Percentiles rank a stretch among this genome's conserved stretches.
phyloP scores from a whole-genome alignment of 2,888 invertebrate genomes.

The Microctonus aethiopoides region DNA sequence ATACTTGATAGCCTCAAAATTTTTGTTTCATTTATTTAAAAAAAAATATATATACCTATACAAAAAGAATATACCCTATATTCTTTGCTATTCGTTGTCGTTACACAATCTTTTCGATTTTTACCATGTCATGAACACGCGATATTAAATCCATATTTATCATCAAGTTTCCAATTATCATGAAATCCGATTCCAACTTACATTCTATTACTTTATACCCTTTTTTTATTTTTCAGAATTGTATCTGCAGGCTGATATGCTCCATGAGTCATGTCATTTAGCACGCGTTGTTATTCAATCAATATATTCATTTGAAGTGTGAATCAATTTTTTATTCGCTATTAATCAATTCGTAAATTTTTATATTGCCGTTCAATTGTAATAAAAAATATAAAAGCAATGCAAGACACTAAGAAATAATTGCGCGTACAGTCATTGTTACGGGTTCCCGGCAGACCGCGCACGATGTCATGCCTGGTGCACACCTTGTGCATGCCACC shows the following conservation, averaged over 20 bases:
- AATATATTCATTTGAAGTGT: background rate
- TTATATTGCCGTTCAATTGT: background rate
- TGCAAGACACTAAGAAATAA: constrained; percentile 66
- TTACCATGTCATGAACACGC: too few relatives aligned
- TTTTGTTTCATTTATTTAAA: background rate
- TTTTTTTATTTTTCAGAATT: constrained; percentile 36
- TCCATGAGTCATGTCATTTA: constrained; percentile 63
- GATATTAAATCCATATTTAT: too few relatives aligned
- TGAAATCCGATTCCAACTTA: background rate
- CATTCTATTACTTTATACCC: background rate
- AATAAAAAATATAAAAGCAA: constrained; percentile 35
- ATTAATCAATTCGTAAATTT: constrained; percentile 22
- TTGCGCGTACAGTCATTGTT: constrained; percentile 75
- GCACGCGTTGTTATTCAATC: constrained; percentile 29
- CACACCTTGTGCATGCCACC: constrained; percentile 91
- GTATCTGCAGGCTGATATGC: constrained; percentile 56
- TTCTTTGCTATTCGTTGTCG: too few relatives aligned
- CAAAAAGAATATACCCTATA: too few relatives aligned
- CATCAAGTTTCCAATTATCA: too few relatives aligned
- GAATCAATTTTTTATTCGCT: constrained; percentile 16
- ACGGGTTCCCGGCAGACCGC: constrained; percentile 87
- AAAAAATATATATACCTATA: background rate
- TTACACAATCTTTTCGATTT: too few relatives aligned
- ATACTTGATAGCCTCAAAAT: background rate
- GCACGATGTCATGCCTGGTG: constrained; percentile 85